Percentiles rank a stretch among this genome's conserved stretches.
Conservation (phyloP, 2,888 invertebrate genomes). For the Sthenelais limicola region DNA sequence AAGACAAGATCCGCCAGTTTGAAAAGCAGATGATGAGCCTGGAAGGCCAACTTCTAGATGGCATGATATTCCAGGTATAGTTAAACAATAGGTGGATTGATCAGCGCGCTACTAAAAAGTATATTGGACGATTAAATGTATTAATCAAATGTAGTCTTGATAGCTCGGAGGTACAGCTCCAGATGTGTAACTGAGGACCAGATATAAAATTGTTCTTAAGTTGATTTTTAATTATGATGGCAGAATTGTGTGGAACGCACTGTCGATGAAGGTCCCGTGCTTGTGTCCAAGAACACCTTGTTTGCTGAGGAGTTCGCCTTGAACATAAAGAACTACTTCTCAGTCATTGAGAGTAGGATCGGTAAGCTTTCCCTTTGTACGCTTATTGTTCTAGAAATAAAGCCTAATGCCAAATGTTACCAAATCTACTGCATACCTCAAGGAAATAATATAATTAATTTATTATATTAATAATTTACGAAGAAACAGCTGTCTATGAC, state of each 20-base stretch:
- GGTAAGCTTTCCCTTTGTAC: constrained; percentile 56
- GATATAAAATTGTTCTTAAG: too few species aligned
- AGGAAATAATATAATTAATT: too few species aligned
- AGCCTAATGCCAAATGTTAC: too few species aligned
- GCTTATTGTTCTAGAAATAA: too few species aligned
- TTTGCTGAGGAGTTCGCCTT: constrained; percentile 79
- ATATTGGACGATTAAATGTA: neutral
- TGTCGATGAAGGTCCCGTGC: constrained; percentile 69
- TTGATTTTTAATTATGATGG: constrained; percentile 43
- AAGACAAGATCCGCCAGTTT: constrained; percentile 79
- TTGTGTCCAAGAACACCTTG: constrained; percentile 71
- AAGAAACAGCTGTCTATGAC: too few species aligned
- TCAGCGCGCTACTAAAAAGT: neutral
- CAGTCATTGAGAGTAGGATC: constrained; percentile 64
- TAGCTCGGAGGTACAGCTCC: too few species aligned
- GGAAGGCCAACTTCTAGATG: constrained; percentile 79
- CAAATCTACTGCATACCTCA: too few species aligned
- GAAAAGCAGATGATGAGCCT: constrained; percentile 82
- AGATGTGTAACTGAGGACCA: too few species aligned
- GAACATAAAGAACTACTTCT: constrained; percentile 78
- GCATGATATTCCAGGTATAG: constrained; percentile 81
- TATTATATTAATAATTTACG: too few species aligned
- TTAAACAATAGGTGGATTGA: neutral
- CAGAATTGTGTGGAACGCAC: constrained; percentile 72
- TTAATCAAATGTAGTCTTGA: neutral